Base-by-base conservation (phyloP, 2,888 invertebrate genomes). In the Invenusta paracnida region DNA sequence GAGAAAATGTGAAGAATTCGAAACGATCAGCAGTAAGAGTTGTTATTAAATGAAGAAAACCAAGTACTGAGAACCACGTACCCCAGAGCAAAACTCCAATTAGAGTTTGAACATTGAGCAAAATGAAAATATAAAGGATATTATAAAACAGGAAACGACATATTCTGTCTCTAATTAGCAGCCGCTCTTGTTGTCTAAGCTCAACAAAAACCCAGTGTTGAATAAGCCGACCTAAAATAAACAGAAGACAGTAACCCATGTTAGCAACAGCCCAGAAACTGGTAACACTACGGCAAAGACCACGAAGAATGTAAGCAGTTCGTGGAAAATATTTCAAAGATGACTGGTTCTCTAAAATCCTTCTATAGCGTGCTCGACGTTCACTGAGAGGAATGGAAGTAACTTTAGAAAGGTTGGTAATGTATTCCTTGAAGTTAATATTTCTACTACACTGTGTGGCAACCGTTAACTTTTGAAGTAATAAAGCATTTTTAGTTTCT, bases 61-160 rank as follows among this genome's bases (percentile, higher is more conserved):
- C 96, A 85, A 96, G 93, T 29, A 95, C 93, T 29, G 95, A 94
- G 92, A 96, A 96, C 96, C 96, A 96, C 84, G 94, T 94, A 90
- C 95, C 94, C 96, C 96, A 96, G 84, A 95, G 92, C 85, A 96
- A 93, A 82, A 94, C 94, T 91, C 96, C 96, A 90, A 95, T 95
- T 93, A 96, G 94, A 91, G 94, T 95, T 92, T 96, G 95, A 30
- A 96, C 96, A 73, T 73, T 73, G 91, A 96, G 94, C 87, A 96
- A 95, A 84, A 96, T 96, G 91, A 96, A 96, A 87, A 96, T 94
- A 92, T 96, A 96, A 90, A 96, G 96, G 92, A 96, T 96, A 92
- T 96, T 96, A 93, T 96, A 95, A 92, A 96, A 96, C 66, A 95
- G 94, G 91, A 95, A 96, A 93, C 96, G 96, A 95, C 96, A 96